These are phyloP conservation scores for Syncerus caffer DNA, from an alignment of 2,797 vertebrate genomes.

Conservation along the genomic window DNA sequence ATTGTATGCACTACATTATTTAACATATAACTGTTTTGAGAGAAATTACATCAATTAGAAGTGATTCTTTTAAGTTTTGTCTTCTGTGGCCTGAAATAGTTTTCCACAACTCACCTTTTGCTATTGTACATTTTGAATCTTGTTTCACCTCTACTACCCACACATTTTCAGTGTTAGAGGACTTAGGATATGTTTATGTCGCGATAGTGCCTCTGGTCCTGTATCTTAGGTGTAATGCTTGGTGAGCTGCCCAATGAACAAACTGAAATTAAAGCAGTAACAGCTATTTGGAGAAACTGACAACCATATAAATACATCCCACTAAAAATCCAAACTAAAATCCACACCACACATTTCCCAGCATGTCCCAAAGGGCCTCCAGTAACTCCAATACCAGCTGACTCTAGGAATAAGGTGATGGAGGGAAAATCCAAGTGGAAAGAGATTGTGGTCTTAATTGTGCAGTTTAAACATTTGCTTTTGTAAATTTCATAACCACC, in stretches of 20 bases:
- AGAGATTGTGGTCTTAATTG: not conserved
- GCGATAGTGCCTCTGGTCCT: not conserved
- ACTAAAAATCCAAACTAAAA: not conserved
- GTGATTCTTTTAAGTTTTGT: not conserved
- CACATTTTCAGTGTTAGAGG: not conserved
- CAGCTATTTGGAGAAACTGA: not conserved
- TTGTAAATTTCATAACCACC: not conserved
- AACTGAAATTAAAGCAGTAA: slow-evolving; percentile 16
- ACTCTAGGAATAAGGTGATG: not conserved
- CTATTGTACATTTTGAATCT: not conserved
- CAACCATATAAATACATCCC: not conserved
- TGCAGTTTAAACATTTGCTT: slow-evolving; percentile 1
- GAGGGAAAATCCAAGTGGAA: not conserved
- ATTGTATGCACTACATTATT: not conserved
- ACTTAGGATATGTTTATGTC: not conserved
- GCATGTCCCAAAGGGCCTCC: not conserved
- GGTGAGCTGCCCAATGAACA: not conserved
- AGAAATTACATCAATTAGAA: slow-evolving; percentile 14
- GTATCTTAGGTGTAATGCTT: not conserved
- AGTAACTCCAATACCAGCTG: not conserved
- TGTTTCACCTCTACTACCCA: not conserved
- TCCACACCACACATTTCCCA: not conserved
- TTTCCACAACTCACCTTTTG: not conserved
- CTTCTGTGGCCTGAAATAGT: not conserved
- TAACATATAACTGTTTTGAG: not conserved